Percentiles rank a stretch among this genome's conserved stretches.
phyloP scores from a whole-genome alignment of 1,140 invertebrate species.

The Procambarus virginalis region DNA sequence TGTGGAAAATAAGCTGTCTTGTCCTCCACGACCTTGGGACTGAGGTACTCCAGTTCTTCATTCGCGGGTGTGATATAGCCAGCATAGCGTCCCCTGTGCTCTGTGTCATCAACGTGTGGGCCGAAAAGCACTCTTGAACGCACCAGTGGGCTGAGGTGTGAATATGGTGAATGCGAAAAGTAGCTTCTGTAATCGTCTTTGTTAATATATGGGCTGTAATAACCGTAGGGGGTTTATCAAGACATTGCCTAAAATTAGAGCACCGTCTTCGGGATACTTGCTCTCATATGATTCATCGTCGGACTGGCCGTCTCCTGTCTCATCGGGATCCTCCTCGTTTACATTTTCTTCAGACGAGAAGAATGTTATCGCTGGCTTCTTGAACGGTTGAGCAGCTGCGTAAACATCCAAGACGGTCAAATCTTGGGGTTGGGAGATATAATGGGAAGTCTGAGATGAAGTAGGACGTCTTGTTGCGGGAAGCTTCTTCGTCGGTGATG shows the following conservation, averaged over 20 bases:
- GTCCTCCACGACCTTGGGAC: slow-evolving; percentile 6
- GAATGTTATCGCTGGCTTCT: slow-evolving; percentile 52
- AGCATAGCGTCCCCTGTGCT: background rate
- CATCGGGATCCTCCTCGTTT: background rate
- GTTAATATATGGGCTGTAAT: background rate
- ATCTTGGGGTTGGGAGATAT: background rate
- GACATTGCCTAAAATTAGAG: background rate
- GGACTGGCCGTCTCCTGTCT: background rate
- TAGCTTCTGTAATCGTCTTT: slow-evolving; percentile 1
- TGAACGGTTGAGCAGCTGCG: background rate
- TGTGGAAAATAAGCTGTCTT: slow-evolving; percentile 46
- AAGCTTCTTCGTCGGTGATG: background rate
- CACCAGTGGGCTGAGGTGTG: background rate
- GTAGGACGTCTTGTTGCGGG: background rate
- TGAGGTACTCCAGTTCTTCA: slow-evolving; percentile 18
- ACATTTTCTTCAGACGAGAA: slow-evolving; percentile 39
- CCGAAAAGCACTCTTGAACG: background rate
- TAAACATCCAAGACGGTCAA: background rate
- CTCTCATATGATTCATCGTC: background rate
- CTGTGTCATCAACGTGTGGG: slow-evolving; percentile 20
- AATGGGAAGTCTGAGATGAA: background rate
- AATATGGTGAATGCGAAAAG: background rate
- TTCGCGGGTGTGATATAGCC: background rate
- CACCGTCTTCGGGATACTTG: background rate
- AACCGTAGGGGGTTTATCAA: background rate